Evolutionary conservation across 2,113 vertebrate species (phyloP).

Genomic region (Polypterus senegalus): DNA sequence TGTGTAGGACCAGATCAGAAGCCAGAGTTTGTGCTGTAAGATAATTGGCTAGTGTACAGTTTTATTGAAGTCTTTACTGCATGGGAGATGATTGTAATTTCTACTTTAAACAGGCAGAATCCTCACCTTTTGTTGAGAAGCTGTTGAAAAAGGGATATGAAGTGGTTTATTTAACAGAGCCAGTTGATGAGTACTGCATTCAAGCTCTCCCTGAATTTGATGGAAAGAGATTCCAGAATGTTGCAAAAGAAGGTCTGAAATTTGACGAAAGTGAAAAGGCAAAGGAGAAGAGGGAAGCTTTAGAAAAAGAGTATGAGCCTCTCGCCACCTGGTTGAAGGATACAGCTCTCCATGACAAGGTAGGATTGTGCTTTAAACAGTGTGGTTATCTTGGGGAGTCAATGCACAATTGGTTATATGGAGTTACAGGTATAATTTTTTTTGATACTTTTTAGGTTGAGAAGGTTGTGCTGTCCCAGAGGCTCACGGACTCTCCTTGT

Average conservation of each 20-base stretch:
- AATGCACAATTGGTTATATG: no score
- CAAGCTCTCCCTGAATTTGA: slow-evolving; percentile 95
- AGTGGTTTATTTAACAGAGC: slow-evolving; percentile 91
- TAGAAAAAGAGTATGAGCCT: slow-evolving; percentile 88
- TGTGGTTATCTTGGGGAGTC: no score
- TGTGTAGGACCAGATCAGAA: background rate
- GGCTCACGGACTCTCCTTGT: slow-evolving; percentile 83
- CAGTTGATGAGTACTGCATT: slow-evolving; percentile 95
- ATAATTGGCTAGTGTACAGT: background rate
- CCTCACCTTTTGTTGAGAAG: slow-evolving; percentile 87
- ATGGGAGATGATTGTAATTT: no score
- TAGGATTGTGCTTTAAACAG: slow-evolving; percentile 24
- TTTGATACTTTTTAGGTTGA: slow-evolving; percentile 58
- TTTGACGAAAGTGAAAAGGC: slow-evolving; percentile 90
- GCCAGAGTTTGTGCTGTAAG: background rate
- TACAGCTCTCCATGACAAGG: slow-evolving; percentile 85
- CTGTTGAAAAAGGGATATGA: slow-evolving; percentile 97
- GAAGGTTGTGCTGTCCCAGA: slow-evolving; percentile 87
- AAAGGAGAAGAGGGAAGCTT: slow-evolving; percentile 76
- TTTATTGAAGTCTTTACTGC: background rate
- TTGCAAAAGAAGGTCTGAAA: slow-evolving; percentile 92
- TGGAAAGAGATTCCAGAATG: slow-evolving; percentile 94
- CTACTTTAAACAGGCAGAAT: slow-evolving; percentile 61
- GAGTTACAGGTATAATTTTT: no score
- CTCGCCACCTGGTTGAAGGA: slow-evolving; percentile 95